Percentiles rank a stretch among this genome's conserved stretches.
Evolutionary conservation across 92 coral and sea anemone species (phyloP).

Genomic region (Phymanthus crucifer): DNA sequence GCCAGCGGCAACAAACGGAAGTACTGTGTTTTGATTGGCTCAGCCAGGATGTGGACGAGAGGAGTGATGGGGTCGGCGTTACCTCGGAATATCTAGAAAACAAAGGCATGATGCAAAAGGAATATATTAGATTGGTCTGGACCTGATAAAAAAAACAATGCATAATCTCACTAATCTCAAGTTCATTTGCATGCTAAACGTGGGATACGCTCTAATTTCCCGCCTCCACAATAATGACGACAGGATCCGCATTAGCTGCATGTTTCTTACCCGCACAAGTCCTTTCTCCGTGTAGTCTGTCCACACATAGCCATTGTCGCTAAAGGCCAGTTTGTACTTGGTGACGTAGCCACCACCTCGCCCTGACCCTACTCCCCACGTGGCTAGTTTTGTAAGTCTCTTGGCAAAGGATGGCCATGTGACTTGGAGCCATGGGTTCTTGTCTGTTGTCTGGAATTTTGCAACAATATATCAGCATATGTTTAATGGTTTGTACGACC

Average conservation of each 20-base stretch:
- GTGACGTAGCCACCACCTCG: slow-evolving; percentile 52
- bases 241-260: too few relatives aligned
- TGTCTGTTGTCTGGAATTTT: slow-evolving; percentile 22
- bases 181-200: too few relatives aligned
- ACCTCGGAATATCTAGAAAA: slow-evolving; percentile 63
- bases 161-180: too few relatives aligned
- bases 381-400: slow-evolving; percentile 62
- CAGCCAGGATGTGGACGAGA: slow-evolving; percentile 45
- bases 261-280: slow-evolving; percentile 55
- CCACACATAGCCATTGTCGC: slow-evolving; percentile 50
- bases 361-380: slow-evolving; percentile 59
- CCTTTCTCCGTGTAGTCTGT: slow-evolving; percentile 65
- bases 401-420: slow-evolving; percentile 49
- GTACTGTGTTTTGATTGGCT: slow-evolving; percentile 52
- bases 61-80: slow-evolving; percentile 50
- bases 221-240: too few relatives aligned
- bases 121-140: neutral
- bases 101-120: neutral
- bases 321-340: slow-evolving; percentile 61
- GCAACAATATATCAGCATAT: neutral
- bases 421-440: slow-evolving; percentile 65
- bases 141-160: too few relatives aligned
- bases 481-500: neutral
- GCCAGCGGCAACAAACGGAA: slow-evolving; percentile 59
- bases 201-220: too few relatives aligned